These are phyloP conservation scores for Odontesthes bonariensis DNA, from an alignment of 2,113 vertebrate genomes.

Conservation along the genomic window DNA sequence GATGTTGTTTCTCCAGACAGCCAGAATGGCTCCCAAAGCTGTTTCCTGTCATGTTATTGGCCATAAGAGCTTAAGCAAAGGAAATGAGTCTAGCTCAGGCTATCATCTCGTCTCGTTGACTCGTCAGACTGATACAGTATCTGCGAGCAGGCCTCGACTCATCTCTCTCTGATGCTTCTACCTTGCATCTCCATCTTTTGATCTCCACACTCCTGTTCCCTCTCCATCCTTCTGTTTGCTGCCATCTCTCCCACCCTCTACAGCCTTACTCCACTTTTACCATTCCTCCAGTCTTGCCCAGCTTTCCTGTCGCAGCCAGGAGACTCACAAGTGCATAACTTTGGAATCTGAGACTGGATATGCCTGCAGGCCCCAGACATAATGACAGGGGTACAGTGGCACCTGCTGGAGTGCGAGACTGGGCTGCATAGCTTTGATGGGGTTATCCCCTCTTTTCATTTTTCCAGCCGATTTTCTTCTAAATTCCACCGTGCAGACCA, in stretches of 20 bases:
- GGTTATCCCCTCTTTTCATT: slow-evolving; percentile 46
- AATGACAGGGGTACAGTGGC: slow-evolving; percentile 55
- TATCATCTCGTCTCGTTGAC: slow-evolving; percentile 39
- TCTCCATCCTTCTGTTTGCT: background rate
- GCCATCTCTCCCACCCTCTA: slow-evolving; percentile 1
- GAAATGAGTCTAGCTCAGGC: slow-evolving; percentile 68
- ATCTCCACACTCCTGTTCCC: slow-evolving; percentile 15
- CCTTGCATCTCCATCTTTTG: background rate
- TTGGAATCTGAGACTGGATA: slow-evolving; percentile 48
- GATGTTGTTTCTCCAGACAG: slow-evolving; percentile 45
- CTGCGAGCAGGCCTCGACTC: slow-evolving; percentile 24
- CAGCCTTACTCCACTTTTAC: background rate
- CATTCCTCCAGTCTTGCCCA: background rate
- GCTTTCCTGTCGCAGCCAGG: slow-evolving; percentile 23
- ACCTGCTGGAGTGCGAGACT: slow-evolving; percentile 59
- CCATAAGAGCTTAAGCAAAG: slow-evolving; percentile 61
- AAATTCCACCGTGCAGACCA: slow-evolving; percentile 27
- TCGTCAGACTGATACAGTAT: slow-evolving; percentile 51
- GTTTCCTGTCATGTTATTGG: slow-evolving; percentile 50
- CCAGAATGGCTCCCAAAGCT: slow-evolving; percentile 33
- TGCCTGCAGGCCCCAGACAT: slow-evolving; percentile 41
- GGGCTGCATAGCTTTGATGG: slow-evolving; percentile 37
- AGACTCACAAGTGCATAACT: slow-evolving; percentile 40
- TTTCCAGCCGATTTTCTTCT: slow-evolving; percentile 39
- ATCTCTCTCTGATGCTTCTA: background rate